Evolutionary conservation across 2,888 invertebrate species (phyloP).

Genomic region (Spodoptera littoralis): DNA sequence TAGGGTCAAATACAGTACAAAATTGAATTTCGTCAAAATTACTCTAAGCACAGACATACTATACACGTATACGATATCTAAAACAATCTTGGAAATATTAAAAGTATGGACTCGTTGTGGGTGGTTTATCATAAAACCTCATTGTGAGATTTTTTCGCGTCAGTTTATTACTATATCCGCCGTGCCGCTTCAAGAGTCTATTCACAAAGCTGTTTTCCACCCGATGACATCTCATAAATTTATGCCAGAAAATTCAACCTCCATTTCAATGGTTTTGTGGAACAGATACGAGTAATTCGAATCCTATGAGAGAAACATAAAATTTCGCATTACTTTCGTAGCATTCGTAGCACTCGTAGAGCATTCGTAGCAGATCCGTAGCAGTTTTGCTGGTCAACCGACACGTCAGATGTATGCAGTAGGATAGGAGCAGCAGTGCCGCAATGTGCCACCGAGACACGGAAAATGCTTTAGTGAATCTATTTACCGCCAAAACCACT

Average conservation of each 20-base stretch:
- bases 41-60: too few relatives aligned
- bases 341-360: constrained; percentile 29
- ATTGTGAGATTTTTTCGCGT: constrained; percentile 18
- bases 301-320: constrained; percentile 19
- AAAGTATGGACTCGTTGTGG: constrained; percentile 21
- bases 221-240: constrained; percentile 40
- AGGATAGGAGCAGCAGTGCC: constrained; percentile 46
- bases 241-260: constrained; percentile 32
- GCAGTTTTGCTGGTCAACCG: constrained; percentile 53
- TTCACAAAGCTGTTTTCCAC: constrained; percentile 42
- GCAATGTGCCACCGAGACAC: constrained; percentile 71
- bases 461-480: constrained; percentile 84
- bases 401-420: constrained; percentile 48
- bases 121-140: constrained; percentile 18
- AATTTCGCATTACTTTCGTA: constrained; percentile 21
- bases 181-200: constrained; percentile 21
- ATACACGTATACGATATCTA: too few relatives aligned
- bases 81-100: constrained; percentile 24
- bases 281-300: constrained; percentile 21
- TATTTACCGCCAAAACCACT: constrained; percentile 79
- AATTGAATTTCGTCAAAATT: neutral
- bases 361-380: constrained; percentile 38
- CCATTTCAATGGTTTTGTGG: constrained; percentile 1
- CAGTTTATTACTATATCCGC: constrained; percentile 30
- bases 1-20: neutral